These are phyloP conservation scores for Hypercompe scribonia DNA, from an alignment of 2,888 invertebrate genomes.

Conservation along the genomic window DNA sequence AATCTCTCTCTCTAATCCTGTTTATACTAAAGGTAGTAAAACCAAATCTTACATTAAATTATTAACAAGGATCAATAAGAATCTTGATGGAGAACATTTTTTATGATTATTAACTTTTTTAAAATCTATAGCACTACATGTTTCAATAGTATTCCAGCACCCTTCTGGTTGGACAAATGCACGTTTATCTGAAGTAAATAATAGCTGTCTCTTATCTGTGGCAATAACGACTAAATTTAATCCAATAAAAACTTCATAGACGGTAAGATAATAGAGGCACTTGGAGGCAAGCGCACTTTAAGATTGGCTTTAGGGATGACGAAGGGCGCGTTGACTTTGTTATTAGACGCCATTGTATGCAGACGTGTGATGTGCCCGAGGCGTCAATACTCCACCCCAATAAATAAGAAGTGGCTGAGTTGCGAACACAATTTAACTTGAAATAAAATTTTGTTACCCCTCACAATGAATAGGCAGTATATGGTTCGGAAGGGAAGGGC, in stretches of 20 bases:
- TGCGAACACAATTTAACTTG: constrained; percentile 84
- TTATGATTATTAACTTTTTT: not conserved
- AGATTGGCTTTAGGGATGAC: constrained; percentile 72
- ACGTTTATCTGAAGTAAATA: constrained; percentile 28
- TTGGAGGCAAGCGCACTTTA: constrained; percentile 67
- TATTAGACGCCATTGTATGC: constrained; percentile 63
- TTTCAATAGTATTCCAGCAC: not conserved
- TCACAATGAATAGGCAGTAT: constrained; percentile 75
- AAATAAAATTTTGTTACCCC: constrained; percentile 84
- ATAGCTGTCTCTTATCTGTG: not conserved
- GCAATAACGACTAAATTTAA: constrained; percentile 29
- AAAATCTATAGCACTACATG: not conserved
- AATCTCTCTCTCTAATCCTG: not conserved
- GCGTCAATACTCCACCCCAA: constrained; percentile 72
- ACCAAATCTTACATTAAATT: not conserved
- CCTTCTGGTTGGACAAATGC: not conserved
- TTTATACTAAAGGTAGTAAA: not conserved
- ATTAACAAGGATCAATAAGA: not conserved
- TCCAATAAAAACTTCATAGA: constrained; percentile 50
- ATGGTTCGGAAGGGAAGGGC: constrained; percentile 75
- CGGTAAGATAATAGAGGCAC: constrained; percentile 48
- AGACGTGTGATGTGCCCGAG: constrained; percentile 63
- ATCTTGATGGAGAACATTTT: not conserved
- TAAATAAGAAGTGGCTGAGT: constrained; percentile 79
- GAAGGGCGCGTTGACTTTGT: constrained; percentile 71